Evolutionary conservation across 2,888 invertebrate genomes (phyloP).

Genomic region (Coecobrya sp.): DNA sequence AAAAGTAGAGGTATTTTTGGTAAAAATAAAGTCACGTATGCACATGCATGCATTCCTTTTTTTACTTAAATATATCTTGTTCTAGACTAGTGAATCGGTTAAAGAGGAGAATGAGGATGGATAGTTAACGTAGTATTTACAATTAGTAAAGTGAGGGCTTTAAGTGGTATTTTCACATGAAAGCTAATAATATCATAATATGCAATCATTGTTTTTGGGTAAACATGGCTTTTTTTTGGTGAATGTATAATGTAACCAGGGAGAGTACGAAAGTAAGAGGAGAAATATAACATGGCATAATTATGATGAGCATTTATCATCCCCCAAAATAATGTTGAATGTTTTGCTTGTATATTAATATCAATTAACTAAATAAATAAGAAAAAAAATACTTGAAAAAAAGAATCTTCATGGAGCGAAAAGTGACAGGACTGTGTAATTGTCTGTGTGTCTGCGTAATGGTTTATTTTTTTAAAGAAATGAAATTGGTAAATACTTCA

Average conservation of each 20-base stretch:
- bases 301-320: background rate
- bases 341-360: slow-evolving; percentile 8
- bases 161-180: slow-evolving; percentile 14
- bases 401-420: background rate
- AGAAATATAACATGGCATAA: background rate
- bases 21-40: slow-evolving; percentile 16
- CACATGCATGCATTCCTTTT: background rate
- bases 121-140: too few relatives aligned
- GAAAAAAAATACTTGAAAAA: background rate
- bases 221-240: slow-evolving; percentile 10
- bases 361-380: background rate
- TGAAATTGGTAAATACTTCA: slow-evolving; percentile 30
- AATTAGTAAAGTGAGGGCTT: background rate
- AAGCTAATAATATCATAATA: background rate
- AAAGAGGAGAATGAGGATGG: background rate
- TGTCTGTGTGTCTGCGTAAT: background rate
- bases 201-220: background rate
- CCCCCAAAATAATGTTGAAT: background rate
- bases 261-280: background rate
- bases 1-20: slow-evolving; percentile 22
- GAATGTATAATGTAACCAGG: slow-evolving; percentile 17
- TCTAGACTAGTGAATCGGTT: background rate
- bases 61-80: too few relatives aligned
- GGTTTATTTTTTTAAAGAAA: background rate
- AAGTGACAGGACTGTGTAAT: background rate